Percentiles rank a stretch among this genome's conserved stretches.
Conservation (phyloP, 2,113 vertebrate genomes). For the Notothenia coriiceps region DNA sequence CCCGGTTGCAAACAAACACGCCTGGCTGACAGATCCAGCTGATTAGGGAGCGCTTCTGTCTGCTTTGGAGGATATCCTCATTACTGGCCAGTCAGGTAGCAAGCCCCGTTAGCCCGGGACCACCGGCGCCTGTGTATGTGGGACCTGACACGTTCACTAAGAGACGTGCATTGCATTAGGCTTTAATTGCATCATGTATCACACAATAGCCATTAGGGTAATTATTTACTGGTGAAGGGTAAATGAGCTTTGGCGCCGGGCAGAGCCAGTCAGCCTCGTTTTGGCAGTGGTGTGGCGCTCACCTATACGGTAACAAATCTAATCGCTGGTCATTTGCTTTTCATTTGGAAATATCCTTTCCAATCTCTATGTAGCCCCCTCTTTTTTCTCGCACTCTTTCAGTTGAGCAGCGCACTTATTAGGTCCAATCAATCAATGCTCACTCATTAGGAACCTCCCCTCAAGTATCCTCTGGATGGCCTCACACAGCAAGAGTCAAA, state of each 20-base stretch:
- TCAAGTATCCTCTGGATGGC: slow-evolving; percentile 80
- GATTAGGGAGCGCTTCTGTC: slow-evolving; percentile 78
- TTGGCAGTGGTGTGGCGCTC: slow-evolving; percentile 66
- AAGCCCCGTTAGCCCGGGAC: slow-evolving; percentile 62
- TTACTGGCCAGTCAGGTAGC: slow-evolving; percentile 78
- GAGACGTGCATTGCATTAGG: slow-evolving; percentile 82
- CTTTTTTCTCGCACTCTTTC: slow-evolving; percentile 50
- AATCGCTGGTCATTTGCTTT: slow-evolving; percentile 71
- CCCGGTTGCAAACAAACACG: slow-evolving; percentile 78
- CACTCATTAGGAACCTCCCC: slow-evolving; percentile 83
- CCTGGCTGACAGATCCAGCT: slow-evolving; percentile 71
- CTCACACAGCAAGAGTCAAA: slow-evolving; percentile 82
- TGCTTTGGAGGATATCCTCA: slow-evolving; percentile 75
- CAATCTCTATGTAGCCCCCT: neutral
- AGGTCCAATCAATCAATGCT: slow-evolving; percentile 84
- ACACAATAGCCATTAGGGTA: slow-evolving; percentile 86
- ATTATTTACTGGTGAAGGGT: slow-evolving; percentile 85
- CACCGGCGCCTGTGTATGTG: slow-evolving; percentile 59
- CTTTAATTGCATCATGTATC: slow-evolving; percentile 87
- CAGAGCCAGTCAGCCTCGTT: slow-evolving; percentile 40
- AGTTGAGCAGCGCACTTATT: slow-evolving; percentile 78
- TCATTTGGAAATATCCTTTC: slow-evolving; percentile 64
- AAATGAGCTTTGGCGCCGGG: slow-evolving; percentile 80
- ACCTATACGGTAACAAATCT: slow-evolving; percentile 69
- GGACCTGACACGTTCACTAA: slow-evolving; percentile 77